These are phyloP conservation scores for Netelia melanura DNA, from an alignment of 2,888 invertebrate genomes.

Conservation along the genomic window DNA sequence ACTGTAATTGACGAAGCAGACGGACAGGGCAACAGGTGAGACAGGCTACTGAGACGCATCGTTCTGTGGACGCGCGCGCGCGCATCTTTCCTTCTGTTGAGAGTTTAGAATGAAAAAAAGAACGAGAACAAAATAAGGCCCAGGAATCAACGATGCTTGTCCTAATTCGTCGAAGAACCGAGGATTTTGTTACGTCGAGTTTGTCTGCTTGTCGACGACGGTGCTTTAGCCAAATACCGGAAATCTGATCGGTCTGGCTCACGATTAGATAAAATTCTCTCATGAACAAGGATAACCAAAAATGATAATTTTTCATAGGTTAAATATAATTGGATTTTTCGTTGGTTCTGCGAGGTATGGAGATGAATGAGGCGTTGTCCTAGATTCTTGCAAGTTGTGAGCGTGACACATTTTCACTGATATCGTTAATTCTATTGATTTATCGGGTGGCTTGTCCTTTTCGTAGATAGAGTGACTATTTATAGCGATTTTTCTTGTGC, in stretches of 20 bases:
- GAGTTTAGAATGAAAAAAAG: slow-evolving; percentile 37
- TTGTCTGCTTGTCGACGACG: slow-evolving; percentile 18
- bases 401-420: slow-evolving; percentile 33
- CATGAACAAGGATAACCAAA: not conserved
- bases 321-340: not conserved
- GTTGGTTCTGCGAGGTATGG: not conserved
- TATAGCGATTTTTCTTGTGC: slow-evolving; percentile 37
- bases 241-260: slow-evolving; percentile 39
- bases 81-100: slow-evolving; percentile 23
- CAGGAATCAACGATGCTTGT: slow-evolving; percentile 52
- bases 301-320: not conserved
- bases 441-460: slow-evolving; percentile 55
- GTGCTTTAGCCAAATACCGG: slow-evolving; percentile 41
- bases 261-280: slow-evolving; percentile 34
- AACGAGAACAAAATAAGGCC: slow-evolving; percentile 15
- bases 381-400: not conserved
- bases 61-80: slow-evolving; percentile 34
- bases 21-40: slow-evolving; percentile 72
- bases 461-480: slow-evolving; percentile 10
- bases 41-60: slow-evolving; percentile 61
- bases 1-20: slow-evolving; percentile 62
- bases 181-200: slow-evolving; percentile 49
- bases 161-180: slow-evolving; percentile 58
- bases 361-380: slow-evolving; percentile 1
- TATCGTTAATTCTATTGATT: slow-evolving; percentile 52